These are phyloP conservation scores for Gymnogyps californianus DNA, from an alignment of 2,113 vertebrate species.

Conservation along the genomic window DNA sequence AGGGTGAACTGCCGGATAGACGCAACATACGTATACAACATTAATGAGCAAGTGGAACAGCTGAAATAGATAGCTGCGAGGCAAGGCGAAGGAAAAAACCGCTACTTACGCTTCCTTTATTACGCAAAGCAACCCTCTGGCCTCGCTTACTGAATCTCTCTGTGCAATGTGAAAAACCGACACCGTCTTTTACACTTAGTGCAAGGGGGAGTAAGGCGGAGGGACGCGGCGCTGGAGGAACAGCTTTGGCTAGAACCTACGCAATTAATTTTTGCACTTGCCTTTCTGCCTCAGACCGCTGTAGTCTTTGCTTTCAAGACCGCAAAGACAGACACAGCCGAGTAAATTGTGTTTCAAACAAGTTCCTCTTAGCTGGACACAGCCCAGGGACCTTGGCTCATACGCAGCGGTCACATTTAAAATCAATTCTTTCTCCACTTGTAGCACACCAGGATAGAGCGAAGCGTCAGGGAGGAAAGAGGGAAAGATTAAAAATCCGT, in stretches of 20 bases:
- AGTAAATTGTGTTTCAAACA: neutral
- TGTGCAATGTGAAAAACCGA: neutral
- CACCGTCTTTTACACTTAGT: neutral
- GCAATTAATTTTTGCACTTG: neutral
- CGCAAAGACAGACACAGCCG: neutral
- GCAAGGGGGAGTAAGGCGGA: neutral
- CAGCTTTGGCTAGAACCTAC: neutral
- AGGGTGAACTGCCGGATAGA: accelerated
- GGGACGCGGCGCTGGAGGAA: neutral
- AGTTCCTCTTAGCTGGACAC: neutral
- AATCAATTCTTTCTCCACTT: neutral
- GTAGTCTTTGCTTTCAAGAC: neutral
- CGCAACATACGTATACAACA: accelerated
- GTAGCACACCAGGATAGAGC: neutral
- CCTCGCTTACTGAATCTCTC: neutral
- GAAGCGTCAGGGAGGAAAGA: neutral
- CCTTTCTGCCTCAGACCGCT: neutral
- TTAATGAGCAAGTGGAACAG: accelerated
- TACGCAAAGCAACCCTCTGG: neutral
- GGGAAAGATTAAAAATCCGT: neutral
- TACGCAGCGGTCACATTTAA: neutral
- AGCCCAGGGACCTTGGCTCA: slow-evolving; percentile 10
- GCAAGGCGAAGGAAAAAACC: neutral
- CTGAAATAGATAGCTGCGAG: accelerated
- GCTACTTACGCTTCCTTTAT: accelerated